A percentile compares a stretch with the other conserved stretches of the same genome.
phyloP scores from a whole-genome alignment of 2,797 vertebrate species.

The Ceryle rudis region DNA sequence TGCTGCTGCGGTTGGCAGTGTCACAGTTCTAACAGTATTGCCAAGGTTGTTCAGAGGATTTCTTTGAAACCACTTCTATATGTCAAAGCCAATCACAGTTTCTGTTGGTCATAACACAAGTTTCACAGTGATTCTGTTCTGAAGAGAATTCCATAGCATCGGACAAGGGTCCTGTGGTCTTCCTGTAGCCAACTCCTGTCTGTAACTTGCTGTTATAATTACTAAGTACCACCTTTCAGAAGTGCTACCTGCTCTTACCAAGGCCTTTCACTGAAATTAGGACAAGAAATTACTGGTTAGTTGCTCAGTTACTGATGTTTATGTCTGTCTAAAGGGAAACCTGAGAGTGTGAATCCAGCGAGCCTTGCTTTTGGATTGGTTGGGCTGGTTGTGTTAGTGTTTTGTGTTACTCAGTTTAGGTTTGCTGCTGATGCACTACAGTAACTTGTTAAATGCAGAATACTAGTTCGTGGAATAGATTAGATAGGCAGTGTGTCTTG shows the following conservation, averaged over 20 bases:
- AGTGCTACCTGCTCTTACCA: neutral
- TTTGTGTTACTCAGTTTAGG: neutral
- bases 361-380: neutral
- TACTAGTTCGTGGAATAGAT: neutral
- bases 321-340: neutral
- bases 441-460: neutral
- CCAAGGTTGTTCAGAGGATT: rapidly evolving
- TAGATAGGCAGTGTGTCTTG: neutral
- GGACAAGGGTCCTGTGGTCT: neutral
- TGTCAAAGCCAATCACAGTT: neutral
- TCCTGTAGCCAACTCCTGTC: neutral
- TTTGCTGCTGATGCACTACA: neutral
- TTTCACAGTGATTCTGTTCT: rapidly evolving
- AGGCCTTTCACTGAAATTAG: neutral
- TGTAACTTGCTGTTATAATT: neutral
- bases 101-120: neutral
- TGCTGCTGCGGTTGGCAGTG: neutral
- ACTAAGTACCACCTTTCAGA: neutral
- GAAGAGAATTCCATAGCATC: neutral
- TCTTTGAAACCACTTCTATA: neutral
- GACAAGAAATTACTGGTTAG: neutral
- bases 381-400: neutral
- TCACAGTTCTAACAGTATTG: neutral
- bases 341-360: neutral
- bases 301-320: neutral